Evolutionary conservation across 1,140 invertebrate genomes (phyloP).

Genomic region (Harlomillsia oculata): DNA sequence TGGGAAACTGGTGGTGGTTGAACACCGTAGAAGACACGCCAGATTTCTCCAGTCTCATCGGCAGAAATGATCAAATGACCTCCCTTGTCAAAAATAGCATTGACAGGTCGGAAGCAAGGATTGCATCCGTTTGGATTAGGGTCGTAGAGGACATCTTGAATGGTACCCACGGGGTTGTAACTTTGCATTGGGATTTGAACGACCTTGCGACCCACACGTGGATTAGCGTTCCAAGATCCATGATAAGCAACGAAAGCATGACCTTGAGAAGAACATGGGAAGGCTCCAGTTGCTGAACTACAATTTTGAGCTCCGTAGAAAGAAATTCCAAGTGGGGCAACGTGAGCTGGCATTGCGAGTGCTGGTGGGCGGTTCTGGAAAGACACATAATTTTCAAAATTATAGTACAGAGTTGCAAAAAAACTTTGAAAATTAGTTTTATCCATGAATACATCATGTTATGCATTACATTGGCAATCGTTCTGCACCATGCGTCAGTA

Average conservation of each 20-base stretch:
- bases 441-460: not conserved
- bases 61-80: slow-evolving; percentile 23
- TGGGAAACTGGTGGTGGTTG: not conserved
- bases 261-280: slow-evolving; percentile 19
- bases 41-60: slow-evolving; percentile 13
- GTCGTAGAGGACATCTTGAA: slow-evolving; percentile 15
- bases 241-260: slow-evolving; percentile 27
- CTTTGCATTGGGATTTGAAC: not conserved
- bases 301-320: slow-evolving; percentile 13
- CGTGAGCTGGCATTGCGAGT: slow-evolving; percentile 23
- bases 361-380: slow-evolving; percentile 27
- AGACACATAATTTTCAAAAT: not conserved
- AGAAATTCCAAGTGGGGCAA: slow-evolving; percentile 25
- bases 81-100: slow-evolving; percentile 21
- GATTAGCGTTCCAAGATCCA: slow-evolving; percentile 21
- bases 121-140: slow-evolving; percentile 5
- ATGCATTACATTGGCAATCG: slow-evolving; percentile 18
- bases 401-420: not conserved
- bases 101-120: slow-evolving; percentile 24
- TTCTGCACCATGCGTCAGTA: slow-evolving; percentile 29
- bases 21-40: slow-evolving; percentile 13
- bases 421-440: not conserved
- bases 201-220: slow-evolving; percentile 13
- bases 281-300: slow-evolving; percentile 2
- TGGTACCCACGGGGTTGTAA: slow-evolving; percentile 15